Conservation (phyloP, 1,140 invertebrate genomes). For the Chironomus tepperi region DNA sequence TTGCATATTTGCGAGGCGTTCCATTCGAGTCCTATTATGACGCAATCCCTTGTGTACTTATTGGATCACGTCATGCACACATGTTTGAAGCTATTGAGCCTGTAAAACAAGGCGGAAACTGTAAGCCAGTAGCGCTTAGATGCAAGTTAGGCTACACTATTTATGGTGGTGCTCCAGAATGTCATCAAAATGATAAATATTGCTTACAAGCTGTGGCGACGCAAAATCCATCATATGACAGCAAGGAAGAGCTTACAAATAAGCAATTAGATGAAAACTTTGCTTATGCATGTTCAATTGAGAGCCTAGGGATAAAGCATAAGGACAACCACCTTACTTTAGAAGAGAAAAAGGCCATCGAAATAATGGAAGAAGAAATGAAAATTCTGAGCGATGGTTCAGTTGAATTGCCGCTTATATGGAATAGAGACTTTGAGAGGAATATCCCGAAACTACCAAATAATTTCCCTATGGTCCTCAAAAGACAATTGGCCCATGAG, state of each 20-base stretch:
- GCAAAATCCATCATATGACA: too few species aligned
- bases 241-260: too few species aligned
- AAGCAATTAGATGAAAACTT: too few species aligned
- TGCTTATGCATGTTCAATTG: not conserved
- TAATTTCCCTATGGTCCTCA: not conserved
- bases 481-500: not conserved
- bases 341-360: not conserved
- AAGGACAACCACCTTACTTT: not conserved
- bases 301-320: not conserved
- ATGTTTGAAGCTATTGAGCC: not conserved
- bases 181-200: too few species aligned
- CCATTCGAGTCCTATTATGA: not conserved
- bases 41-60: not conserved
- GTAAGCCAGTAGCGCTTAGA: not conserved
- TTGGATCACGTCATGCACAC: not conserved
- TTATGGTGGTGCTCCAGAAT: not conserved
- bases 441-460: not conserved
- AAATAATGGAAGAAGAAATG: not conserved
- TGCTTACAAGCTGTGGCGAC: too few species aligned
- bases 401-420: not conserved
- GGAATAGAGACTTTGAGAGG: not conserved
- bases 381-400: not conserved
- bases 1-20: not conserved
- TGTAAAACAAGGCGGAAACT: not conserved
- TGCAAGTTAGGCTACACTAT: not conserved